Evolutionary conservation across 2,888 invertebrate genomes (phyloP).

Genomic region (Ellobium chinense): DNA sequence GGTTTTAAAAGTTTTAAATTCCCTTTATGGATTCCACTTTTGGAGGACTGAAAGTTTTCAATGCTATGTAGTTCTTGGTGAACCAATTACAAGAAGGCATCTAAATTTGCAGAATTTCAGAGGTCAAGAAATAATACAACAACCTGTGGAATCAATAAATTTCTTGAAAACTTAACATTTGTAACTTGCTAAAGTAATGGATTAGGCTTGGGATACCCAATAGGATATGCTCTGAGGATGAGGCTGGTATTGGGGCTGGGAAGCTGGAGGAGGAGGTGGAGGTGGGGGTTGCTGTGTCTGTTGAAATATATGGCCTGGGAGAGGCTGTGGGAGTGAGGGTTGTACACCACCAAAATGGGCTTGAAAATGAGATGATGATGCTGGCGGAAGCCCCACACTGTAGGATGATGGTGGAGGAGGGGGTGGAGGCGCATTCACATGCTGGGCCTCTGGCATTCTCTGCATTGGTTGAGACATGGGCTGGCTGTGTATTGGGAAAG

Average conservation of each 20-base stretch:
- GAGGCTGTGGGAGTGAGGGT: constrained; percentile 26
- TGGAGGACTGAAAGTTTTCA: too few species aligned
- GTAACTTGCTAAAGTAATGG: too few species aligned
- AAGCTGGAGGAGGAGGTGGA: constrained; percentile 32
- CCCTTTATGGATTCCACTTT: too few species aligned
- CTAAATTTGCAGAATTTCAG: too few species aligned
- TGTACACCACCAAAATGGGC: constrained; percentile 42
- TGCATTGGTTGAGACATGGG: constrained; percentile 15
- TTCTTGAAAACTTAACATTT: too few species aligned
- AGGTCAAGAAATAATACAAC: too few species aligned
- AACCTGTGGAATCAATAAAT: too few species aligned
- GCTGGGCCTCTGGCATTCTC: constrained; percentile 8
- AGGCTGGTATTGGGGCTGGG: constrained; percentile 39
- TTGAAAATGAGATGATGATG: constrained; percentile 29
- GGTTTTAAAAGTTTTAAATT: too few species aligned
- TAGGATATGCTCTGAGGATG: constrained; percentile 37
- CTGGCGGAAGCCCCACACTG: constrained; percentile 19
- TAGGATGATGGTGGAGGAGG: constrained; percentile 32
- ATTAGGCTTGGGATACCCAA: constrained; percentile 40
- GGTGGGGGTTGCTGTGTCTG: constrained; percentile 43
- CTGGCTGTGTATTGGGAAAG: constrained; percentile 32
- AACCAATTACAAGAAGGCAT: too few species aligned
- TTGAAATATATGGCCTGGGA: constrained; percentile 19
- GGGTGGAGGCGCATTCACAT: constrained; percentile 23
- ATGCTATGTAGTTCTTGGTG: too few species aligned